phyloP scores from a whole-genome alignment of 2,113 vertebrate genomes.

The Eclectus roratus region DNA sequence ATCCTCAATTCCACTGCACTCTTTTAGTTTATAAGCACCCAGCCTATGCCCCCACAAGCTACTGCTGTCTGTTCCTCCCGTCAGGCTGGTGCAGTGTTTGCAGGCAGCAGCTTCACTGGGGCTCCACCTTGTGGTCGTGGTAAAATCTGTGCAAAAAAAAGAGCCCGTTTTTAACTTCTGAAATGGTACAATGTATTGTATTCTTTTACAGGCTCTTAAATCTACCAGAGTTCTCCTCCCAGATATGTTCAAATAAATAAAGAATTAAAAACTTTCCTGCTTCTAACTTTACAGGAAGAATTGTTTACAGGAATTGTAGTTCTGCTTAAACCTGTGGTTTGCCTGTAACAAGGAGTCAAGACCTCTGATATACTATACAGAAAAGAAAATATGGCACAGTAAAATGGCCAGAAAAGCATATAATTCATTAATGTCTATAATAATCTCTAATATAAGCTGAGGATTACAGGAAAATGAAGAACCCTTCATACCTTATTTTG shows the following conservation, averaged over 20 bases:
- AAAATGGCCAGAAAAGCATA: neutral
- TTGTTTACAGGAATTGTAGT: neutral
- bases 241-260: neutral
- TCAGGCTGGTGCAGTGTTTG: neutral
- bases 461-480: neutral
- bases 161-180: neutral
- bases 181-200: neutral
- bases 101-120: neutral
- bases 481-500: neutral
- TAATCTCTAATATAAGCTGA: neutral
- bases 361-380: neutral
- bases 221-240: neutral
- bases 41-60: neutral
- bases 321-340: neutral
- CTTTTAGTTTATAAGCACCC: neutral
- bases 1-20: neutral
- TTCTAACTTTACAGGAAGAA: neutral
- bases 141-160: neutral
- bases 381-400: neutral
- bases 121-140: constrained; percentile 59
- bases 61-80: neutral
- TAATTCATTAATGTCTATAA: neutral
- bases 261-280: neutral
- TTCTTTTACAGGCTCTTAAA: neutral
- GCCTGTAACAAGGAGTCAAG: neutral